A percentile compares a stretch with the other conserved stretches of the same genome.
Conservation (phyloP, 2,797 vertebrate genomes). For the Sebastes hubbsi region DNA sequence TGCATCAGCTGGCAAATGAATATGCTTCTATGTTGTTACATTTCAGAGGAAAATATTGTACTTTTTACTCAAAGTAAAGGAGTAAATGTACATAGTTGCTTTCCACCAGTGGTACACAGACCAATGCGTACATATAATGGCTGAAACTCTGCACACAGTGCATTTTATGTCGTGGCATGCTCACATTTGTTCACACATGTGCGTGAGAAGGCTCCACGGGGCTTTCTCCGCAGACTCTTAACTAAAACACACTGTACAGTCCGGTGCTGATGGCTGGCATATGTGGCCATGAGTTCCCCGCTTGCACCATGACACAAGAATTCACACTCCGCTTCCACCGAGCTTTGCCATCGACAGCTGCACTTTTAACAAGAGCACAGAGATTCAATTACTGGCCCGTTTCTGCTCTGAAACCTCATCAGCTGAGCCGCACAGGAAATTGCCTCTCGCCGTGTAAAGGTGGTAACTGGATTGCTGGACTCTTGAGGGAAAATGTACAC, state of each 20-base stretch:
- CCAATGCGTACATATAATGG: not conserved
- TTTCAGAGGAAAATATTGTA: not conserved
- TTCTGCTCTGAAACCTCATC: slow-evolving; percentile 64
- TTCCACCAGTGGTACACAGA: not conserved
- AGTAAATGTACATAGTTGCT: not conserved
- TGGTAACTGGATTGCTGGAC: slow-evolving; percentile 68
- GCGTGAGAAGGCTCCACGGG: slow-evolving; percentile 58
- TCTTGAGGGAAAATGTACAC: slow-evolving; percentile 44
- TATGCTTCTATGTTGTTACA: not conserved
- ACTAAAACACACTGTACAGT: slow-evolving; percentile 55
- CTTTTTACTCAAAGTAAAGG: not conserved
- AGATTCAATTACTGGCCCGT: slow-evolving; percentile 82
- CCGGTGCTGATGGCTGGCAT: slow-evolving; percentile 77
- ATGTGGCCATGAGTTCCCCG: slow-evolving; percentile 65
- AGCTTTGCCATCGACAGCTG: slow-evolving; percentile 77
- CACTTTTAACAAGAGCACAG: slow-evolving; percentile 80
- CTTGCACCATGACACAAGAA: slow-evolving; percentile 84
- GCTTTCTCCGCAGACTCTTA: slow-evolving; percentile 59
- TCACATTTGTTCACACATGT: slow-evolving; percentile 53
- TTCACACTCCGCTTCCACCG: slow-evolving; percentile 77
- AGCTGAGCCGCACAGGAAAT: slow-evolving; percentile 73
- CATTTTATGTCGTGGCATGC: slow-evolving; percentile 3
- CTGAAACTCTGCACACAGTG: slow-evolving; percentile 10
- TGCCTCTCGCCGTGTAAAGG: slow-evolving; percentile 66
- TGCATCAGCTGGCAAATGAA: not conserved